Percentiles rank a stretch among this genome's conserved stretches.
Conservation (phyloP, 2,888 invertebrate species). For the Tyria jacobaeae region DNA sequence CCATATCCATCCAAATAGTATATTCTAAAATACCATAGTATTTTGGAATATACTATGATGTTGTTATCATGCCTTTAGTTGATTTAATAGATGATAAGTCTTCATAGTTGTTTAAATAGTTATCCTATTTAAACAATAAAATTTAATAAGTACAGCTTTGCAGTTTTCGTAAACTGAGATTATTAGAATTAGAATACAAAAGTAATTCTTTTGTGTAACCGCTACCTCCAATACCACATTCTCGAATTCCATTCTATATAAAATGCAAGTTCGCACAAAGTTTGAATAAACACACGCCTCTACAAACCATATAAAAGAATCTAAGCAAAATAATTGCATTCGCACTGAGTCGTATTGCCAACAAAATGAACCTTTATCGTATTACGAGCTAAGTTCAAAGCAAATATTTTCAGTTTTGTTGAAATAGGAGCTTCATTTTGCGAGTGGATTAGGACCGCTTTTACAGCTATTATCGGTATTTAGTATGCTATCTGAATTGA, state of each 20-base stretch:
- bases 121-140: too few relatives aligned
- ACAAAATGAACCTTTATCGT: slow-evolving; percentile 17
- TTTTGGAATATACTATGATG: too few relatives aligned
- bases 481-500: neutral
- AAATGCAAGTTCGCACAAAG: slow-evolving; percentile 13
- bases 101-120: too few relatives aligned
- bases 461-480: neutral
- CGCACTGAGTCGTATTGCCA: slow-evolving; percentile 7
- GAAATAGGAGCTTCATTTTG: slow-evolving; percentile 14
- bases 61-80: too few relatives aligned
- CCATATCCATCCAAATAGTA: too few relatives aligned
- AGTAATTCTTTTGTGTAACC: neutral
- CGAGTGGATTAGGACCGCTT: slow-evolving; percentile 6
- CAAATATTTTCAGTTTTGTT: slow-evolving; percentile 24
- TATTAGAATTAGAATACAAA: neutral
- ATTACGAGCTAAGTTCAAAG: slow-evolving; percentile 17
- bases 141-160: too few relatives aligned
- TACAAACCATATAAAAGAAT: slow-evolving; percentile 6
- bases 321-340: slow-evolving; percentile 16
- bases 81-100: too few relatives aligned
- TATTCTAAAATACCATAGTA: too few relatives aligned
- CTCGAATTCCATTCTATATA: neutral
- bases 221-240: neutral
- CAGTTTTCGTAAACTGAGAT: neutral
- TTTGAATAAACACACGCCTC: slow-evolving; percentile 10